A percentile compares a stretch with the other conserved stretches of the same genome.
phyloP scores from a whole-genome alignment of 2,888 invertebrate species.

The Lepidocyrtoides sp. region DNA sequence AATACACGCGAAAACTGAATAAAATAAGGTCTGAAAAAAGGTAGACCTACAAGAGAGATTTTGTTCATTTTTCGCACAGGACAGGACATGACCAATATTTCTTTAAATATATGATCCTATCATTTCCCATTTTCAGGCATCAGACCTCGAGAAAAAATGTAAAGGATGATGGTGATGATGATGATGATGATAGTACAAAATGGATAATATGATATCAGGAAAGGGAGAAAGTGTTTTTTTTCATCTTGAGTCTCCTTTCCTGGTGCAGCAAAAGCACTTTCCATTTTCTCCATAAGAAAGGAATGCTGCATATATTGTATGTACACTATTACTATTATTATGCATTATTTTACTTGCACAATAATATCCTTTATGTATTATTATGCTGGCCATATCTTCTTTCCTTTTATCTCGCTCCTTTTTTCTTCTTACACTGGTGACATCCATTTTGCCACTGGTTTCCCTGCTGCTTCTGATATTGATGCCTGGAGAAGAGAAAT shows the following conservation, averaged over 20 bases:
- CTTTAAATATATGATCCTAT: constrained; percentile 44
- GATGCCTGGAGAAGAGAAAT: constrained; percentile 38
- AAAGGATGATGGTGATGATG: neutral
- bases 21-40: constrained; percentile 13
- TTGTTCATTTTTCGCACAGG: constrained; percentile 20
- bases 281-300: neutral
- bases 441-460: constrained; percentile 30
- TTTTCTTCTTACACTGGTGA: constrained; percentile 7
- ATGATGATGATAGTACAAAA: constrained; percentile 23
- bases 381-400: neutral
- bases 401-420: neutral
- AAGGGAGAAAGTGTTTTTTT: constrained; percentile 36
- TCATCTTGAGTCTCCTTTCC: constrained; percentile 12
- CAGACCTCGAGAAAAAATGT: neutral
- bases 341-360: constrained; percentile 26
- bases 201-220: constrained; percentile 40
- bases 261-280: constrained; percentile 28
- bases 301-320: neutral
- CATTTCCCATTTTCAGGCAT: constrained; percentile 51
- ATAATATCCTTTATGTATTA: neutral
- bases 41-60: neutral
- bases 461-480: constrained; percentile 56
- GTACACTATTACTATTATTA: too few species aligned
- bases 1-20: constrained; percentile 9
- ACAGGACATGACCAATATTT: constrained; percentile 67